Evolutionary conservation across 1,140 invertebrate genomes (phyloP).

Genomic region (Psilanteris sp.): DNA sequence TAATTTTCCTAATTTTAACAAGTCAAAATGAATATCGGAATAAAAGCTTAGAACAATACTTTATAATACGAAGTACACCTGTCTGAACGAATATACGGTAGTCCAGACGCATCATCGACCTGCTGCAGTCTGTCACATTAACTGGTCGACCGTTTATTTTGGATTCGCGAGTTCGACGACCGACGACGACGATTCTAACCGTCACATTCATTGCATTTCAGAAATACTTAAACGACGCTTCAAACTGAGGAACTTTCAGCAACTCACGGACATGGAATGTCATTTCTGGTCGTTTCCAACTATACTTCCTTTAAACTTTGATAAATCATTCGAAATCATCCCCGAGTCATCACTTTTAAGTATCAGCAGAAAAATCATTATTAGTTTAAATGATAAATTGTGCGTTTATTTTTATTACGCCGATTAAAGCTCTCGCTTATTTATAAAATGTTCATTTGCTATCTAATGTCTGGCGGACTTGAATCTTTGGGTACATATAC

Average conservation of each 20-base stretch:
- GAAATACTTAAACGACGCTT: constrained; percentile 62
- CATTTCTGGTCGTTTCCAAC: constrained; percentile 19
- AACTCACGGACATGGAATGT: constrained; percentile 44
- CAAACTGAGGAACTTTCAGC: constrained; percentile 60
- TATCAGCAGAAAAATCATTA: too few relatives aligned
- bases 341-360: too few relatives aligned
- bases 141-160: constrained; percentile 73
- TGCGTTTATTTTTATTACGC: too few relatives aligned
- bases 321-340: constrained; percentile 48
- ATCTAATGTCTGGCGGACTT: too few relatives aligned
- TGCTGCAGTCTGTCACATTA: constrained; percentile 59
- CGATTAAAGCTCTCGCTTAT: too few relatives aligned
- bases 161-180: constrained; percentile 75
- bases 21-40: too few relatives aligned
- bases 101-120: constrained; percentile 63
- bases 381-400: too few relatives aligned
- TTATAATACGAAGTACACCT: constrained; percentile 40
- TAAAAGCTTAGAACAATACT: too few relatives aligned
- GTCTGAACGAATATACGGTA: constrained; percentile 54
- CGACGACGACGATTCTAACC: constrained; percentile 66
- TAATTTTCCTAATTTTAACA: too few relatives aligned
- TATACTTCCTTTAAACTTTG: constrained; percentile 35
- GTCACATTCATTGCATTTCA: constrained; percentile 66
- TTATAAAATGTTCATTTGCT: too few relatives aligned
- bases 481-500: too few relatives aligned